Percentiles rank a stretch among this genome's conserved stretches.
phyloP scores from a whole-genome alignment of 2,113 vertebrate species.

The Cololabis saira region DNA sequence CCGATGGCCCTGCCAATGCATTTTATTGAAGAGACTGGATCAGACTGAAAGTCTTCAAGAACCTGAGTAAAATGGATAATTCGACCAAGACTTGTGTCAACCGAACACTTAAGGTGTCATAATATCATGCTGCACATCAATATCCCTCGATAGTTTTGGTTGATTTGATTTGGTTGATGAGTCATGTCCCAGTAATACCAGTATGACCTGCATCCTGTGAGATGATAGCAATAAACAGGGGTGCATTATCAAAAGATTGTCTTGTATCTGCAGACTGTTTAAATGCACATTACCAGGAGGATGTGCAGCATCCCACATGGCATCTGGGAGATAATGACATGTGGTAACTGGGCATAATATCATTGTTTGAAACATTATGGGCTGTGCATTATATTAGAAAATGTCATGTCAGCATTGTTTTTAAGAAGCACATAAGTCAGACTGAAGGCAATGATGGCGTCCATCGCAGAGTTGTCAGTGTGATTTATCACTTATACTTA shows the following conservation, averaged over 20 bases:
- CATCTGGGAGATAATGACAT: conserved; percentile 45
- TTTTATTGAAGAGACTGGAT: no score
- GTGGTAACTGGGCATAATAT: conserved; percentile 22
- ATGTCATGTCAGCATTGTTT: conserved; percentile 22
- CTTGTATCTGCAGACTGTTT: conserved; percentile 24
- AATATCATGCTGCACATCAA: no score
- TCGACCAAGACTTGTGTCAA: no score
- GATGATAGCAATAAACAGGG: neutral
- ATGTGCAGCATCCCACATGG: conserved; percentile 25
- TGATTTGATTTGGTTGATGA: neutral
- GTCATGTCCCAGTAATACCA: neutral
- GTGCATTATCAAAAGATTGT: conserved; percentile 10
- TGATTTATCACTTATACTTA: conserved; percentile 34
- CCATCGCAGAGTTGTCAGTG: conserved; percentile 11
- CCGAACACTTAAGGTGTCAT: no score
- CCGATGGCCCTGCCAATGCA: no score
- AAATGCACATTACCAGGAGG: conserved; percentile 19
- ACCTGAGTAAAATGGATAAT: no score
- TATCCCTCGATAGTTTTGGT: no score
- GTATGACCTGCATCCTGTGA: conserved; percentile 1
- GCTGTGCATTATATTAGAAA: conserved; percentile 17
- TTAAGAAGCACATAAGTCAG: neutral
- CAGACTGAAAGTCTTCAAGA: no score
- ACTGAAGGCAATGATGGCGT: conserved; percentile 5
- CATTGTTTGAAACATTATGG: conserved; percentile 19